Percentiles rank a stretch among this genome's conserved stretches.
Evolutionary conservation across 2,888 invertebrate genomes (phyloP).

Genomic region (Nemurella pictetii): DNA sequence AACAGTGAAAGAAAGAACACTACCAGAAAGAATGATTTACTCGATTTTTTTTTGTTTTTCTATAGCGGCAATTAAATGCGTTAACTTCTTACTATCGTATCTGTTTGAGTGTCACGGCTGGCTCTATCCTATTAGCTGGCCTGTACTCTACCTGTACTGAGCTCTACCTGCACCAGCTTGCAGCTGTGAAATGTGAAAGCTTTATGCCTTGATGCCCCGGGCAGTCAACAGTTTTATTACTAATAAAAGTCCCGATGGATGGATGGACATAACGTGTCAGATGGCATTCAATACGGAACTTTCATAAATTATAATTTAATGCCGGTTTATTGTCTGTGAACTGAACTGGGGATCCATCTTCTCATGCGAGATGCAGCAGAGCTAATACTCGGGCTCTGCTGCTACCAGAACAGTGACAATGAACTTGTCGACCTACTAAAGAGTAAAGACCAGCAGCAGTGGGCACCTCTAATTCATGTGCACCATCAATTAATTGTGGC

Average conservation of each 20-base stretch:
- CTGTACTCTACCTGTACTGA: background rate
- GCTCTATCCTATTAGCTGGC: background rate
- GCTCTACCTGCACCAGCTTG: background rate
- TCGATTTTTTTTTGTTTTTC: background rate
- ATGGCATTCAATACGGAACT: conserved; percentile 22
- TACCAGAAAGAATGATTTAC: background rate
- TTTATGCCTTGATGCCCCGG: conserved; percentile 15
- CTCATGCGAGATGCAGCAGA: background rate
- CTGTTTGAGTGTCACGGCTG: background rate
- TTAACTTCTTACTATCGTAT: background rate
- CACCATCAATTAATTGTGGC: conserved; percentile 12
- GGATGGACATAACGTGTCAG: conserved; percentile 21
- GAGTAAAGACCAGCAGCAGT: background rate
- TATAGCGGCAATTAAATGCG: background rate
- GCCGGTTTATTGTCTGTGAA: conserved; percentile 5
- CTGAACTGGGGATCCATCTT: background rate
- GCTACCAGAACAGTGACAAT: conserved; percentile 20
- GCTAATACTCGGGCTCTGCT: background rate
- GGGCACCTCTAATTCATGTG: conserved; percentile 6
- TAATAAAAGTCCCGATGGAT: conserved; percentile 23
- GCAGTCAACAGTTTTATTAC: conserved; percentile 10
- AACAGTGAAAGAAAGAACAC: background rate
- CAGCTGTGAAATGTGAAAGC: conserved; percentile 30
- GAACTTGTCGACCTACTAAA: conserved; percentile 27
- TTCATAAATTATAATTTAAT: conserved; percentile 26